Evolutionary conservation across 2,888 invertebrate genomes (phyloP).

Genomic region (Drosophila antonietae): DNA sequence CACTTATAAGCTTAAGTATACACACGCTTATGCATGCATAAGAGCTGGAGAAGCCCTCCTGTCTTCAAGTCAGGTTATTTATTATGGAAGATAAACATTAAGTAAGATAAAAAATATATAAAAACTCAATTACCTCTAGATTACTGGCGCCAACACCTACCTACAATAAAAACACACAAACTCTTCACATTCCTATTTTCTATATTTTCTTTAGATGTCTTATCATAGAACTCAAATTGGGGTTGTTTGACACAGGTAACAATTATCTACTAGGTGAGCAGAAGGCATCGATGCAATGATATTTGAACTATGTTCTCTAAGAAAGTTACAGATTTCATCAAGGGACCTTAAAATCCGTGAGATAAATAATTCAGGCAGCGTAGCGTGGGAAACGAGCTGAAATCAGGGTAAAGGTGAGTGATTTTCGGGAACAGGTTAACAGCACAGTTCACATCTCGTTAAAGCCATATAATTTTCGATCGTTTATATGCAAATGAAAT

Average conservation of each 20-base stretch:
- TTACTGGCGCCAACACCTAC: no score
- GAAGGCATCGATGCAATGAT: background rate
- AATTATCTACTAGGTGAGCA: conserved; percentile 10
- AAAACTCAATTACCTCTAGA: no score
- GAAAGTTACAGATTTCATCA: background rate
- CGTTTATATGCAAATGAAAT: conserved; percentile 47
- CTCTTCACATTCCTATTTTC: background rate
- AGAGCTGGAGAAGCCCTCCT: no score
- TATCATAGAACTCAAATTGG: background rate
- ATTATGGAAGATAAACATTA: no score
- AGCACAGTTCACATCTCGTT: background rate
- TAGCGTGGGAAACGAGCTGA: conserved; percentile 4
- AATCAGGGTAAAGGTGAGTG: background rate
- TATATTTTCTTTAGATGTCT: background rate
- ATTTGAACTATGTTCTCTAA: background rate
- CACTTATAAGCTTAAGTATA: background rate
- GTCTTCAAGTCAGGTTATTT: no score
- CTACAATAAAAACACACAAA: no score
- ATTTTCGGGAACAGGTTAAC: conserved; percentile 16
- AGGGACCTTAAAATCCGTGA: background rate
- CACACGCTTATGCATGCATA: no score
- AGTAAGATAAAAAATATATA: no score
- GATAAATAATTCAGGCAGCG: no score
- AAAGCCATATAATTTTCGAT: background rate
- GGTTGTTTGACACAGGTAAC: background rate